Evolutionary conservation across 1,140 invertebrate genomes (phyloP).

Genomic region (Drosophila nigrodunni): DNA sequence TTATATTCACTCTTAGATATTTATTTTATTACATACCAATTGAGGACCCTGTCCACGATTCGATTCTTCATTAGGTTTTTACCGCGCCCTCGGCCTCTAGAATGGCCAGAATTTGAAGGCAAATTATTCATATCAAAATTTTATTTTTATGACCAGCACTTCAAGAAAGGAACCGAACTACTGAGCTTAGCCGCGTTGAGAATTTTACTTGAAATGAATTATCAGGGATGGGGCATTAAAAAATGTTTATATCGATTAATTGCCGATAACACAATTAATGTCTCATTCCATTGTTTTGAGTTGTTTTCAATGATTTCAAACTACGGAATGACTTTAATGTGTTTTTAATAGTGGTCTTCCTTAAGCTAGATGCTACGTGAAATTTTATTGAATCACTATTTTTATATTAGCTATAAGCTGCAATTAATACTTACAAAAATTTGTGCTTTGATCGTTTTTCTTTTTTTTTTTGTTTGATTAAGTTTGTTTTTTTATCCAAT

Average conservation of each 20-base stretch:
- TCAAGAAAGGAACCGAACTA: background rate
- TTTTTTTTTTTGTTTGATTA: no score
- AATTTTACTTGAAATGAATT: background rate
- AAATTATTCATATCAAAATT: conserved; percentile 39
- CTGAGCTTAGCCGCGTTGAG: background rate
- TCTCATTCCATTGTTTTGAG: no score
- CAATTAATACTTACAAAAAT: no score
- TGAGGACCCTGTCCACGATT: conserved; percentile 3
- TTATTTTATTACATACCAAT: conserved; percentile 35
- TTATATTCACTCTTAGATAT: no score
- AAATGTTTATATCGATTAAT: background rate
- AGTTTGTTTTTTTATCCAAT: no score
- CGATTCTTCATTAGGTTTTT: conserved; percentile 17
- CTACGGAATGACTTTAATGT: no score
- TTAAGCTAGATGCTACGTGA: background rate
- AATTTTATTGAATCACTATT: no score
- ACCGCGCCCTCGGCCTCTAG: conserved; percentile 53
- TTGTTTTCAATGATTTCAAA: no score
- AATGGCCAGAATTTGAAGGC: conserved; percentile 21
- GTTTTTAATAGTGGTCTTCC: no score
- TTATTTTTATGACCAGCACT: background rate
- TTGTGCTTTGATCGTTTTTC: no score
- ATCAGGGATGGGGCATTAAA: background rate
- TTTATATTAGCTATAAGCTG: no score
- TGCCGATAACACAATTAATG: background rate